phyloP scores from a whole-genome alignment of 1,140 invertebrate species.

The Bombus balteatus region DNA sequence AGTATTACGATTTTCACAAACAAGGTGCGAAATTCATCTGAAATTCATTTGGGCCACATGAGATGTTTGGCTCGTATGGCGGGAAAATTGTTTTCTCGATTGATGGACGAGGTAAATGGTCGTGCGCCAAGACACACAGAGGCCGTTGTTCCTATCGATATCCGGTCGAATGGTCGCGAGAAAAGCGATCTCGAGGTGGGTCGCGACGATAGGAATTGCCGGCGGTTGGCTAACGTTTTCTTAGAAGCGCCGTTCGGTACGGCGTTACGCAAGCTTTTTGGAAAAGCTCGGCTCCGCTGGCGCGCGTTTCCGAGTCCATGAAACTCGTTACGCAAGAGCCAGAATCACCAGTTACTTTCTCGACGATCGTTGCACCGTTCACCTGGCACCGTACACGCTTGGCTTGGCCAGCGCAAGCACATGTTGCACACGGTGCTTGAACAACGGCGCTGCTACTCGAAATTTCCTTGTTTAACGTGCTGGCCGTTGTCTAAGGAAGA shows the following conservation, averaged over 20 bases:
- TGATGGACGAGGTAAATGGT: too few relatives aligned
- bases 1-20: background rate
- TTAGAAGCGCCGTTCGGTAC: background rate
- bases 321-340: slow-evolving; percentile 44
- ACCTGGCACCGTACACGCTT: slow-evolving; percentile 21
- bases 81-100: too few relatives aligned
- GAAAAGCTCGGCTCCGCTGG: slow-evolving; percentile 32
- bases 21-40: background rate
- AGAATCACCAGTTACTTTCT: slow-evolving; percentile 56
- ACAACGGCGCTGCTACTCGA: background rate
- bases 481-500: background rate
- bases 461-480: background rate
- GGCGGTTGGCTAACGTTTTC: slow-evolving; percentile 22
- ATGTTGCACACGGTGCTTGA: background rate
- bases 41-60: background rate
- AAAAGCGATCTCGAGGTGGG: background rate
- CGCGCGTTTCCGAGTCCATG: slow-evolving; percentile 16
- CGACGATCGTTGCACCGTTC: slow-evolving; percentile 36
- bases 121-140: too few relatives aligned
- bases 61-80: background rate
- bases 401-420: slow-evolving; percentile 22
- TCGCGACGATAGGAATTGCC: background rate
- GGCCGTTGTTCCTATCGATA: background rate
- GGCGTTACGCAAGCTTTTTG: slow-evolving; percentile 49
- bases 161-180: background rate